Evolutionary conservation across 2,888 invertebrate genomes (phyloP).

Genomic region (Argynnis bischoffii): DNA sequence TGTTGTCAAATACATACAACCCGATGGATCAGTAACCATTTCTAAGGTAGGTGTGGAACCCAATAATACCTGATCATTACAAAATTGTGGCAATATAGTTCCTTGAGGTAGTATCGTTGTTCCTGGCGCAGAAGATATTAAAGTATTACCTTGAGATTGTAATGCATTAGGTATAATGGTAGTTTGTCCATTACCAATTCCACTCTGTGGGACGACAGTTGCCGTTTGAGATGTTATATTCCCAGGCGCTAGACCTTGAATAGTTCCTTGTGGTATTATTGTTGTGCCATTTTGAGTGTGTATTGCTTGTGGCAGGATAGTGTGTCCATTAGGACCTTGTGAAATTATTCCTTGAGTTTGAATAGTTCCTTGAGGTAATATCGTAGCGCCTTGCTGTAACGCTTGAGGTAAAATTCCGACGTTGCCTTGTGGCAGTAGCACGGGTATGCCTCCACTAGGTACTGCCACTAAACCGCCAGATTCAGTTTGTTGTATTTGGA

Average conservation of each 20-base stretch:
- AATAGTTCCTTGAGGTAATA: slow-evolving; percentile 82
- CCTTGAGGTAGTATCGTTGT: slow-evolving; percentile 84
- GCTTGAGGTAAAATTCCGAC: slow-evolving; percentile 77
- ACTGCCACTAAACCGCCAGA: slow-evolving; percentile 83
- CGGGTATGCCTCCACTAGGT: slow-evolving; percentile 83
- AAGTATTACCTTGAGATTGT: slow-evolving; percentile 78
- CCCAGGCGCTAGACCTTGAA: slow-evolving; percentile 69
- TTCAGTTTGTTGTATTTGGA: slow-evolving; percentile 84
- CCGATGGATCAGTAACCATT: slow-evolving; percentile 84
- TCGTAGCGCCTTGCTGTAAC: slow-evolving; percentile 80
- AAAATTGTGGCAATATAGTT: slow-evolving; percentile 78
- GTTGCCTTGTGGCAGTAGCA: slow-evolving; percentile 78
- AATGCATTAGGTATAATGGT: slow-evolving; percentile 76
- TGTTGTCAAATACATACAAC: slow-evolving; percentile 83
- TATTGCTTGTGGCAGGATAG: slow-evolving; percentile 83
- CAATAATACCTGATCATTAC: slow-evolving; percentile 83
- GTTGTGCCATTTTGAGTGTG: slow-evolving; percentile 83
- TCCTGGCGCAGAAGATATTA: slow-evolving; percentile 79
- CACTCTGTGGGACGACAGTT: slow-evolving; percentile 75
- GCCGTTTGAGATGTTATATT: slow-evolving; percentile 70
- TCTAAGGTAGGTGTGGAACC: slow-evolving; percentile 84
- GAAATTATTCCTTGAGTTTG: slow-evolving; percentile 78
- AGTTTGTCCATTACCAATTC: slow-evolving; percentile 75
- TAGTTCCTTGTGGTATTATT: slow-evolving; percentile 83
- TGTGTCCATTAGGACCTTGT: slow-evolving; percentile 81